Evolutionary conservation across 1,140 invertebrate genomes (phyloP), one percentile per base, ranked within the genome.

Genomic region (Acyrthosiphon pisum): DNA sequence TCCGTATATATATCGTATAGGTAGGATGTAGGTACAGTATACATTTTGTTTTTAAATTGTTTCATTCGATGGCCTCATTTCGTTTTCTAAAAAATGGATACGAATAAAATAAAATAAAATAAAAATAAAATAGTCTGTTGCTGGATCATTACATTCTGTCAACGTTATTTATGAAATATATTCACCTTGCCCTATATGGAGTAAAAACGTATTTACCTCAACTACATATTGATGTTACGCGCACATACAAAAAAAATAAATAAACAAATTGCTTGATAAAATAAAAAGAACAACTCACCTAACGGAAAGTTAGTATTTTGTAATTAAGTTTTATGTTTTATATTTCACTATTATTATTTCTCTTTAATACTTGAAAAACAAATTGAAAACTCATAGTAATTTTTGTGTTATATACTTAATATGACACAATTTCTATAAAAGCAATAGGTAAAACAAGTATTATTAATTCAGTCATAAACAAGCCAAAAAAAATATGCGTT

Each of bases 281-380:
- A 88, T n/a, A n/a, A 50, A 89, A 89, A 37, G 48, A 50, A 89
- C 48, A 89, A 89, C 48, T 50, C 86, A 26, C 22, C 50, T 26
- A 41, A 56, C 30, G 35, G 11, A 56, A 89, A 53, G 41, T 89
- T 41, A 53, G 23, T 56, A 56, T 89, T 41, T 23, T 56, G 50
- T 89, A 89, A 89, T 18, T 89, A 56, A 26, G 46, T 88, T 88
- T 88, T 87, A 87, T 87, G 84, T 46, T 88, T 88, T 22, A 53
- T 53, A 37, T 88, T 87, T 88, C 14, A 89, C 53, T 53, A 53
- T 88, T 88, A 88, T 88, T 89, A 89, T 37, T 89, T 37, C 44
- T 89, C 48, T 48, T 89, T 89, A 37, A 56, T 41, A 41, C 30
- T 56, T 53, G 8, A 2, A 89, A 89, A 56, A 89, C 0, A 89